Evolutionary conservation across 2,113 vertebrate species (phyloP).

Genomic region (Ptilorrhoa leucosticta): DNA sequence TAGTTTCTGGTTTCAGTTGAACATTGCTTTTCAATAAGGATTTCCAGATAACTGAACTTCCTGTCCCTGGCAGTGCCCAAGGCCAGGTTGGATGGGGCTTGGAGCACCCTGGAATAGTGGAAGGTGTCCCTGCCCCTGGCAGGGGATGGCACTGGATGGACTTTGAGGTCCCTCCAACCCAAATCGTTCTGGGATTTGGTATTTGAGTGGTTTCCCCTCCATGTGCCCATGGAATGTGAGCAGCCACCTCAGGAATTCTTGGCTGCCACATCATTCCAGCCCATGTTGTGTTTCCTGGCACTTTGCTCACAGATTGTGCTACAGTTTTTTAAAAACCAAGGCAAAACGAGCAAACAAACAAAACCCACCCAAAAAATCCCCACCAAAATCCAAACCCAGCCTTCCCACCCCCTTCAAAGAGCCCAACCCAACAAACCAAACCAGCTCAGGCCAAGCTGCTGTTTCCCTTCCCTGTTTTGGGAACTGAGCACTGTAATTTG

Average conservation of each 20-base stretch:
- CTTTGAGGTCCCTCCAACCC: neutral
- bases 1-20: rapidly evolving
- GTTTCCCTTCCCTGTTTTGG: neutral
- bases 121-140: neutral
- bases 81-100: neutral
- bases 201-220: neutral
- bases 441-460: neutral
- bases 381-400: neutral
- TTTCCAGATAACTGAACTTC: neutral
- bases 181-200: neutral
- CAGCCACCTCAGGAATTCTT: neutral
- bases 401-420: neutral
- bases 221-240: neutral
- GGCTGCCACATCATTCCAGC: neutral
- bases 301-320: neutral
- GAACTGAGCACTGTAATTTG: neutral
- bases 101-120: neutral
- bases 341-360: neutral
- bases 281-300: neutral
- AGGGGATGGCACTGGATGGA: neutral
- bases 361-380: neutral
- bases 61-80: neutral
- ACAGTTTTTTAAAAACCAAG: neutral
- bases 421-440: neutral
- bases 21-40: neutral